A percentile compares a stretch with the other conserved stretches of the same genome.
These are phyloP conservation scores for Actinernus sp. DNA, from an alignment of 92 coral and sea anemone species.

Conservation along the genomic window DNA sequence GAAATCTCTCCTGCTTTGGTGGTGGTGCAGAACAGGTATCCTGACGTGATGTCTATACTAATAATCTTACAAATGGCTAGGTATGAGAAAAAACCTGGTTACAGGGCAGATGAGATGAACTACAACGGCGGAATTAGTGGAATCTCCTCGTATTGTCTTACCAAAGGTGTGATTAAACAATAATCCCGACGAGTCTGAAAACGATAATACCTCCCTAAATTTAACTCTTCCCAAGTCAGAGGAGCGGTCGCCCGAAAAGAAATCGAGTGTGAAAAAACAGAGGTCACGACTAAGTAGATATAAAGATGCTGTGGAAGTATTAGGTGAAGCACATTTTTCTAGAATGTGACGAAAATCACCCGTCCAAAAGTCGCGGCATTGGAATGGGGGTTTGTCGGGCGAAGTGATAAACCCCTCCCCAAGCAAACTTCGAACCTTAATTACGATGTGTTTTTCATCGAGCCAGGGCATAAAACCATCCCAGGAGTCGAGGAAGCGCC, in stretches of 20 bases:
- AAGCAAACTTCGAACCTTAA: too few species aligned
- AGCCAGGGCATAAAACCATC: slow-evolving; percentile 48
- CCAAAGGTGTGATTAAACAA: slow-evolving; percentile 40
- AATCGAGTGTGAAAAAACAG: too few species aligned
- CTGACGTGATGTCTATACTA: background rate
- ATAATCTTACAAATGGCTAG: background rate
- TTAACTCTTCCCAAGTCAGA: slow-evolving; percentile 22
- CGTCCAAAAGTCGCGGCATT: too few species aligned
- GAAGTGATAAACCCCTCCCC: too few species aligned
- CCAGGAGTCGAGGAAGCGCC: slow-evolving; percentile 55
- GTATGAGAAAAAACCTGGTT: too few species aligned
- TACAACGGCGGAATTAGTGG: too few species aligned
- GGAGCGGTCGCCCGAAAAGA: slow-evolving; percentile 35
- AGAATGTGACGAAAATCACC: too few species aligned
- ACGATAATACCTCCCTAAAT: slow-evolving; percentile 9
- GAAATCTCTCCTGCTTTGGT: background rate
- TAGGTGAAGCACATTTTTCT: too few species aligned
- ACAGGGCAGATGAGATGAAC: too few species aligned
- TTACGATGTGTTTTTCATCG: slow-evolving; percentile 20
- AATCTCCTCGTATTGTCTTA: slow-evolving; percentile 45
- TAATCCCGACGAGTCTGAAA: slow-evolving; percentile 17
- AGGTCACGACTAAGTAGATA: slow-evolving; percentile 20
- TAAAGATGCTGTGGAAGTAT: too few species aligned
- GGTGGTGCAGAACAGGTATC: background rate
- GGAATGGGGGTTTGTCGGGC: too few species aligned